Evolutionary conservation across 2,888 invertebrate genomes (phyloP), one percentile per base, ranked within the genome.

Genomic region (Tenthredo amoena): DNA sequence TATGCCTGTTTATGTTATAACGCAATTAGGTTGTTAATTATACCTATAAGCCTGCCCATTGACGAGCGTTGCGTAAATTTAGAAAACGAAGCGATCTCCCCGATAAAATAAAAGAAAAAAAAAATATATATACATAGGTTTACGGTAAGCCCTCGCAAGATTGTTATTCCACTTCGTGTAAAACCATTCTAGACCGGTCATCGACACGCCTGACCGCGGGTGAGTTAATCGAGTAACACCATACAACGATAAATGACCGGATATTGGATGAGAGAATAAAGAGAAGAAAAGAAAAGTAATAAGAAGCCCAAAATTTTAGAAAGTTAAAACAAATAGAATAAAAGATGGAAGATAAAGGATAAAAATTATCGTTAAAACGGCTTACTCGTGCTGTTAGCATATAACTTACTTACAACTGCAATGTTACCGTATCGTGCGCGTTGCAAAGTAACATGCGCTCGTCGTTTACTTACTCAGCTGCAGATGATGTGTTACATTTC

Each of bases 401-500:
- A 81, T 12, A 65, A 62, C 21, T 21, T 37, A 81, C 26, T 43
- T 31, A 47, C 15, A 83, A 81, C 81, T 65, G 62, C 81, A 81
- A 68, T 68, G 68, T 81, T 58, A 40, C 40, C 15, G 26, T 81
- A 62, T 81, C 62, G 62, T 62, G 68, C 47, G 50, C 81, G 26
- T 68, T 68, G 87, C 71, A 84, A 81, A 71, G 84, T 85, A 81
- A 76, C 86, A 89, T 85, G 47, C 90, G 91, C 90, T 89, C 86
- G 87, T 89, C 2, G 83, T 88, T 92, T 93, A 93, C 93, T 93
- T 92, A 93, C 92, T 92, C 89, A 91, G 91, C 92, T 92, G 91
- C 88, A 92, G 91, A 92, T 92, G 92, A 92, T 92, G 92, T 47
- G 91, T 91, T 93, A 93, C 91, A 93, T 93, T 91, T 93, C 93